phyloP scores from a whole-genome alignment of 2,113 vertebrate genomes.

The Carollia perspicillata region DNA sequence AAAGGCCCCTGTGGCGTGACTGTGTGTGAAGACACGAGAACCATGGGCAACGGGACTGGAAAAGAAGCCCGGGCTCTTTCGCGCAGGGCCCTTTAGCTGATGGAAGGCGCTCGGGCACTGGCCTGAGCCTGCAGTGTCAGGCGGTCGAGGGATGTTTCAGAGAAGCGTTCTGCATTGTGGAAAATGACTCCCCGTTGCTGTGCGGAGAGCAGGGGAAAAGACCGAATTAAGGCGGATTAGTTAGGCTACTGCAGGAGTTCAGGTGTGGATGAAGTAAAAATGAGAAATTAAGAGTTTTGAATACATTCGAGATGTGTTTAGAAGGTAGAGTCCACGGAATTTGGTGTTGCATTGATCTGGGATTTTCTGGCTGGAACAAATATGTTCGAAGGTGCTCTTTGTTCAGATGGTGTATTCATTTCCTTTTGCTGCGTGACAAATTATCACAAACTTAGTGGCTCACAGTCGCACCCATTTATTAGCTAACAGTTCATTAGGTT shows the following conservation, averaged over 20 bases:
- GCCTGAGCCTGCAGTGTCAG: background rate
- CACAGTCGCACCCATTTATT: background rate
- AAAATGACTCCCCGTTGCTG: background rate
- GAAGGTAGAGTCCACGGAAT: background rate
- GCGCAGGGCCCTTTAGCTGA: background rate
- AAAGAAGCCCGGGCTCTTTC: background rate
- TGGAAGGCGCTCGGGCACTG: background rate
- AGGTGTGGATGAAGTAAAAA: background rate
- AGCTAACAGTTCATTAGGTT: background rate
- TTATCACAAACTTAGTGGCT: background rate
- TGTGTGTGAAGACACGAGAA: background rate
- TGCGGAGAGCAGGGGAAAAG: background rate
- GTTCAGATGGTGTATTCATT: background rate
- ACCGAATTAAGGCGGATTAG: background rate
- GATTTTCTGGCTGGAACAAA: background rate
- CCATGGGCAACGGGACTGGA: background rate
- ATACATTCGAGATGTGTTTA: background rate
- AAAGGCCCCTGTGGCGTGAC: background rate
- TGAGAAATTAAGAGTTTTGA: background rate
- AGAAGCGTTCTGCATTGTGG: background rate
- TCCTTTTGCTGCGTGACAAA: background rate
- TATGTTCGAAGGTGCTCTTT: background rate
- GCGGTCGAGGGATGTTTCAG: background rate
- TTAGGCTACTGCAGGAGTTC: background rate
- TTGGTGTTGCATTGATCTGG: background rate